A percentile compares a stretch with the other conserved stretches of the same genome.
These are phyloP conservation scores for Elaeidobius kamerunicus DNA, from an alignment of 2,888 invertebrate genomes.

Conservation along the genomic window DNA sequence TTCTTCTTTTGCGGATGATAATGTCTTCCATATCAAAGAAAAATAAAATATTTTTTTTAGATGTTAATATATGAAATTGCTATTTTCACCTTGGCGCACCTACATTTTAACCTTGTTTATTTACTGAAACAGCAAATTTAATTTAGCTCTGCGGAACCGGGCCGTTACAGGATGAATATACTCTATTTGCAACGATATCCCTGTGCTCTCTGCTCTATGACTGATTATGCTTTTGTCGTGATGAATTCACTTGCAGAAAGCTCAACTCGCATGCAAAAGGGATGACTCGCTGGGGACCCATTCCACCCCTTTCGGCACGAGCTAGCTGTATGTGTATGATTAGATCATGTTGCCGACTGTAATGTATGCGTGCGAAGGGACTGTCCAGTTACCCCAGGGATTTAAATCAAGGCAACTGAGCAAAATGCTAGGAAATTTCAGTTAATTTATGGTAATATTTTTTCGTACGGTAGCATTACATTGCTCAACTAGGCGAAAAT, in stretches of 20 bases:
- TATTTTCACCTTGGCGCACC: too few species aligned
- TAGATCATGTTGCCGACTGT: constrained; percentile 27
- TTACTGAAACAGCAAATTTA: not conserved
- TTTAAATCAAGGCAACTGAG: constrained; percentile 8
- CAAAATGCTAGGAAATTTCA: constrained; percentile 2
- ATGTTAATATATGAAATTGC: too few species aligned
- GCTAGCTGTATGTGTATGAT: constrained; percentile 24
- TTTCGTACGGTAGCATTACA: not conserved
- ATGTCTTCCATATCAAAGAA: too few species aligned
- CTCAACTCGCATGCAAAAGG: constrained; percentile 21
- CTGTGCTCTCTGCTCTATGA: constrained; percentile 7
- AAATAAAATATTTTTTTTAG: too few species aligned
- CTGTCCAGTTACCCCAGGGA: not conserved
- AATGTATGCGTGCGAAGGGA: constrained; percentile 17
- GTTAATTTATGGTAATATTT: constrained; percentile 7
- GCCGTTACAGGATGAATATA: not conserved
- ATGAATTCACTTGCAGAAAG: constrained; percentile 23
- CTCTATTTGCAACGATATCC: not conserved
- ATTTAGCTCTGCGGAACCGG: not conserved
- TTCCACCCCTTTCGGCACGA: constrained; percentile 25
- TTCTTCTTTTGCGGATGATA: too few species aligned
- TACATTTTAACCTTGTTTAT: too few species aligned
- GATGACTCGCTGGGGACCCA: constrained; percentile 19
- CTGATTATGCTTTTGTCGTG: constrained; percentile 26
- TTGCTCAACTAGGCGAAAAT: not conserved